Conservation (phyloP, 37 sponge, comb jelly and placozoan species). For the Haliclona indistincta region DNA sequence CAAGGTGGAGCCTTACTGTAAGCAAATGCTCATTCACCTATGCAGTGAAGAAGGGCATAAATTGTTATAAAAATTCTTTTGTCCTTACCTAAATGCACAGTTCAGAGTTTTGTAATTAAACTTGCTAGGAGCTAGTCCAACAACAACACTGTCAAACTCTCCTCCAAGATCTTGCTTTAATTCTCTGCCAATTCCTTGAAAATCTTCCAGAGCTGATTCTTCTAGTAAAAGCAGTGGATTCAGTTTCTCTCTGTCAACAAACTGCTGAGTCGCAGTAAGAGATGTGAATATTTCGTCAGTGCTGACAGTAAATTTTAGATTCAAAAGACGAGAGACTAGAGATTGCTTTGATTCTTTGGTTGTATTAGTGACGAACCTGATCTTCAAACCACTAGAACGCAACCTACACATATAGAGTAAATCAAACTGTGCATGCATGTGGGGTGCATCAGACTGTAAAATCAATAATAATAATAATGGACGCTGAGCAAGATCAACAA, state of each 20-base stretch:
- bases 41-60: too few species aligned
- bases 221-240: conserved; percentile 50
- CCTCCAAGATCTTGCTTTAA: too few species aligned
- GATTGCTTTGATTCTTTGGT: conserved; percentile 50
- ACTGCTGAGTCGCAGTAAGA: conserved; percentile 47
- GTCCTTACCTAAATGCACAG: conserved; percentile 62
- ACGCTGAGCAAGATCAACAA: too few species aligned
- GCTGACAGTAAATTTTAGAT: conserved; percentile 39
- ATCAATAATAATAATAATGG: too few species aligned
- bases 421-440: not conserved
- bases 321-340: conserved; percentile 37
- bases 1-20: too few species aligned
- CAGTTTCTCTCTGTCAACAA: conserved; percentile 27
- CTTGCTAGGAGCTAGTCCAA: conserved; percentile 62
- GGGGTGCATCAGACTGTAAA: too few species aligned
- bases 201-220: conserved; percentile 57
- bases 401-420: too few species aligned
- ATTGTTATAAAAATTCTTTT: not conserved
- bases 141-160: conserved; percentile 57
- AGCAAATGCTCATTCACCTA: too few species aligned
- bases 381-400: conserved; percentile 4
- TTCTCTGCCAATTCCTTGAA: conserved; percentile 25
- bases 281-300: conserved; percentile 60
- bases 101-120: conserved; percentile 54
- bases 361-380: conserved; percentile 73